These are phyloP conservation scores for Lasioglossum zephyrum DNA, from an alignment of 2,888 invertebrate species.

Conservation along the genomic window DNA sequence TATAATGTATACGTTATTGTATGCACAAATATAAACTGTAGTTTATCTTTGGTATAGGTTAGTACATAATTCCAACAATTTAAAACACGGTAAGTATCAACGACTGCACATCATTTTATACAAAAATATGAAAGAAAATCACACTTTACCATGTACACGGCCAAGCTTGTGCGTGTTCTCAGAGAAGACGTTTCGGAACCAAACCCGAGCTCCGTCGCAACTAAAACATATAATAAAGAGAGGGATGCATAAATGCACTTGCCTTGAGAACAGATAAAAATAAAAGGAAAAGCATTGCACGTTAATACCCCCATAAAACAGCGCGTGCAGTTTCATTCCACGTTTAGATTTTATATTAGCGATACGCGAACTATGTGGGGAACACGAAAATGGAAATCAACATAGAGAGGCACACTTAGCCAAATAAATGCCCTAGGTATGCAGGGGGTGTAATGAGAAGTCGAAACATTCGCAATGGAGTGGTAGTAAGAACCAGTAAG, in stretches of 20 bases:
- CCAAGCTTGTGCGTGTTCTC: neutral
- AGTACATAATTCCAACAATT: neutral
- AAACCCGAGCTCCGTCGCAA: slow-evolving; percentile 2
- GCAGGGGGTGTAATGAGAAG: slow-evolving; percentile 38
- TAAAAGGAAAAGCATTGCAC: neutral
- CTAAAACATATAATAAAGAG: slow-evolving; percentile 29
- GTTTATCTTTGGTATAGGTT: slow-evolving; percentile 15
- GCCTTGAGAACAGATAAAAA: neutral
- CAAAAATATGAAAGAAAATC: neutral
- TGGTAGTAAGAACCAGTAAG: slow-evolving; percentile 1
- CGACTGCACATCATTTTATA: neutral
- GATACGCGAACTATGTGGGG: slow-evolving; percentile 16
- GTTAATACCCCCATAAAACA: slow-evolving; percentile 18
- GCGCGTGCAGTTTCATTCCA: neutral
- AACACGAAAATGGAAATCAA: slow-evolving; percentile 39
- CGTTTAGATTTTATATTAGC: slow-evolving; percentile 16
- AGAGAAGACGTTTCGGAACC: neutral
- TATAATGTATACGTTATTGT: neutral
- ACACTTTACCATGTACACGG: slow-evolving; percentile 24
- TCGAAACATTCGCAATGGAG: neutral
- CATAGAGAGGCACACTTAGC: slow-evolving; percentile 34
- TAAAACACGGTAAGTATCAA: neutral
- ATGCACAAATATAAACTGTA: neutral
- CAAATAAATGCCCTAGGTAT: slow-evolving; percentile 18
- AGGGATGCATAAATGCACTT: slow-evolving; percentile 4